Evolutionary conservation across 2,797 vertebrate species (phyloP).

Genomic region (Alcedo atthis): DNA sequence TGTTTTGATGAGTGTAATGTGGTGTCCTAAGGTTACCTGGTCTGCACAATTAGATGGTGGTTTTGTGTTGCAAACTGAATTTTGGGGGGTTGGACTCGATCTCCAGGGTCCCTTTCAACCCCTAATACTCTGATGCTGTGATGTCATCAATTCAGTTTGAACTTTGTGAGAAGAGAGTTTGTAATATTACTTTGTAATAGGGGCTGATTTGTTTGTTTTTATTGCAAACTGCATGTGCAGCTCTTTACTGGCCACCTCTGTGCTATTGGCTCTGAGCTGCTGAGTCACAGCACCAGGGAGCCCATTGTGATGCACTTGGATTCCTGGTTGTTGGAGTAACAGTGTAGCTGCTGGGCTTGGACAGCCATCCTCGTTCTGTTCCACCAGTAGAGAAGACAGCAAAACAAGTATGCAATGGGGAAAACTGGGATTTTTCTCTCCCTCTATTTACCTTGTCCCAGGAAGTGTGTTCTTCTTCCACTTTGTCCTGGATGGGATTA

Average conservation of each 20-base stretch:
- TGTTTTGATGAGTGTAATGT: not conserved
- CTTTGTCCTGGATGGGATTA: not conserved
- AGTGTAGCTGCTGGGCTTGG: not conserved
- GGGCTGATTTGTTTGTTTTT: not conserved
- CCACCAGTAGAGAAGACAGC: not conserved
- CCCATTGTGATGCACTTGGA: not conserved
- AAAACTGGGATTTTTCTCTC: not conserved
- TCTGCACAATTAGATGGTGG: not conserved
- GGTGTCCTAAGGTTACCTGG: not conserved
- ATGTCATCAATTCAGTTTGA: not conserved
- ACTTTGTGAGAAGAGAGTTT: not conserved
- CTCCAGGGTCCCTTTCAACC: too few species aligned
- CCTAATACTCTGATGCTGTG: not conserved
- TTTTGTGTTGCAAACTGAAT: not conserved
- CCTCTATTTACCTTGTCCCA: not conserved
- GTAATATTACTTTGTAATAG: not conserved
- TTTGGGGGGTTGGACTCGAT: not conserved
- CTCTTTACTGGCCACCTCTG: not conserved
- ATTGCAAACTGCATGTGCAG: accelerated
- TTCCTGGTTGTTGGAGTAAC: accelerated
- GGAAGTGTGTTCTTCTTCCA: not conserved
- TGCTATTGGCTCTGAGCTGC: not conserved
- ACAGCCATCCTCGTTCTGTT: not conserved
- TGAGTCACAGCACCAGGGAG: not conserved
- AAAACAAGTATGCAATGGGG: not conserved